phyloP scores from a whole-genome alignment of 92 coral and sea anemone genomes.

The Micromussa lordhowensis region DNA sequence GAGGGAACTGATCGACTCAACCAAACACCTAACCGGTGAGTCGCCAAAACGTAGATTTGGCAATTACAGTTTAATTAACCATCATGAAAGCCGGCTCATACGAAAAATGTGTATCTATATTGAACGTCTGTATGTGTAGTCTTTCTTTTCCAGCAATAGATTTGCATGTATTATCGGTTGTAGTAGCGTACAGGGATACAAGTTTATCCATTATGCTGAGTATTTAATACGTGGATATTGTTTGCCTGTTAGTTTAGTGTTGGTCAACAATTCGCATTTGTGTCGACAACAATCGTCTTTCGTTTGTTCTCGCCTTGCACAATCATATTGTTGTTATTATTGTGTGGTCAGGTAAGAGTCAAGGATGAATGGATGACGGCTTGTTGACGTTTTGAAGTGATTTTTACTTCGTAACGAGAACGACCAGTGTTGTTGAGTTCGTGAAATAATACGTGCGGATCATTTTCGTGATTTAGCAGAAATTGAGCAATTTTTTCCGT shows the following conservation, averaged over 20 bases:
- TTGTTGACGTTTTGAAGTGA: constrained; percentile 10
- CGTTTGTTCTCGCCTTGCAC: constrained; percentile 22
- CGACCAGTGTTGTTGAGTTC: background rate
- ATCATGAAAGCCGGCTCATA: background rate
- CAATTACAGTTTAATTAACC: background rate
- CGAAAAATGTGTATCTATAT: constrained; percentile 18
- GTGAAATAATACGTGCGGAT: background rate
- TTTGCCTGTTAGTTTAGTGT: constrained; percentile 4
- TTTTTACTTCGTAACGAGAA: background rate
- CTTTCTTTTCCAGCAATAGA: background rate
- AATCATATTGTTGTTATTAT: constrained; percentile 3
- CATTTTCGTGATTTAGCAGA: background rate
- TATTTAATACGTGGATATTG: background rate
- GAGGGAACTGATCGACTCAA: constrained; percentile 24
- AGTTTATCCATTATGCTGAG: background rate
- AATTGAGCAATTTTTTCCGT: background rate
- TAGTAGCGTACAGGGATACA: background rate
- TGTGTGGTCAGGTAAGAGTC: background rate
- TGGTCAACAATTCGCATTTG: constrained; percentile 7
- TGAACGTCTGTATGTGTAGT: constrained; percentile 37
- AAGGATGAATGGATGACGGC: background rate
- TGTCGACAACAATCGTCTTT: constrained; percentile 8
- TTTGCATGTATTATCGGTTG: constrained; percentile 34
- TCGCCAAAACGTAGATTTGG: background rate
- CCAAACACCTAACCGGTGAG: constrained; percentile 31